Evolutionary conservation across 2,888 invertebrate genomes (phyloP).

Genomic region (Andrena chrysosceles): DNA sequence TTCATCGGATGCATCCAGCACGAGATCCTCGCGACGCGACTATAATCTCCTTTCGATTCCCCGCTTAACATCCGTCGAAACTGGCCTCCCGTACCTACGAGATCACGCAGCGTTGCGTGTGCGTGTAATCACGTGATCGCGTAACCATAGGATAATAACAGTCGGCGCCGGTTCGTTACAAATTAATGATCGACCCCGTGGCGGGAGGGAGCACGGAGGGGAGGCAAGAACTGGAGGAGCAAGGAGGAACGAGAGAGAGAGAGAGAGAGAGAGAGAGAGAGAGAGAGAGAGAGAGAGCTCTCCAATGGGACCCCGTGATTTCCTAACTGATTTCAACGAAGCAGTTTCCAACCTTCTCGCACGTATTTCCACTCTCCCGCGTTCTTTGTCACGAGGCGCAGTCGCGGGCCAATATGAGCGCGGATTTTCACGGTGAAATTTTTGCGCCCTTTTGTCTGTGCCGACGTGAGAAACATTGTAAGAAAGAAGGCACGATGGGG

Average conservation of each 20-base stretch:
- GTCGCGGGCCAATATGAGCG: conserved; percentile 42
- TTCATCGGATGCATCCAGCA: conserved; percentile 5
- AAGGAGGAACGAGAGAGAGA: conserved; percentile 15
- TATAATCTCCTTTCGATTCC: conserved; percentile 15
- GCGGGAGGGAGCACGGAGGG: conserved; percentile 41
- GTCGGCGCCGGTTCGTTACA: conserved; percentile 80
- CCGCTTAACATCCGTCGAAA: conserved; percentile 4
- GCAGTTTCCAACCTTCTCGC: conserved; percentile 66
- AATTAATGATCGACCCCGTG: conserved; percentile 80
- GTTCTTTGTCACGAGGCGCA: conserved; percentile 42
- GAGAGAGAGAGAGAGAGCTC: conserved; percentile 37
- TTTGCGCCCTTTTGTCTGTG: conserved; percentile 74
- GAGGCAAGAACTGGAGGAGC: not conserved
- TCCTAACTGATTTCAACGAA: conserved; percentile 77
- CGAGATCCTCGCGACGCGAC: conserved; percentile 5
- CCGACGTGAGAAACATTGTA: conserved; percentile 81
- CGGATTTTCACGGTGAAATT: conserved; percentile 68
- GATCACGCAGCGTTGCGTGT: conserved; percentile 35
- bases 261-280: conserved; percentile 9
- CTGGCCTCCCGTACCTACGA: not conserved
- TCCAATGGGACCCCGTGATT: conserved; percentile 78
- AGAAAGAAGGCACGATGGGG: conserved; percentile 74
- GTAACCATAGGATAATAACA: conserved; percentile 79
- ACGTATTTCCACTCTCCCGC: conserved; percentile 36
- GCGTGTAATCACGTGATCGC: conserved; percentile 72